Base-by-base conservation (phyloP, 2,113 vertebrate genomes). In the Butorides virescens region DNA sequence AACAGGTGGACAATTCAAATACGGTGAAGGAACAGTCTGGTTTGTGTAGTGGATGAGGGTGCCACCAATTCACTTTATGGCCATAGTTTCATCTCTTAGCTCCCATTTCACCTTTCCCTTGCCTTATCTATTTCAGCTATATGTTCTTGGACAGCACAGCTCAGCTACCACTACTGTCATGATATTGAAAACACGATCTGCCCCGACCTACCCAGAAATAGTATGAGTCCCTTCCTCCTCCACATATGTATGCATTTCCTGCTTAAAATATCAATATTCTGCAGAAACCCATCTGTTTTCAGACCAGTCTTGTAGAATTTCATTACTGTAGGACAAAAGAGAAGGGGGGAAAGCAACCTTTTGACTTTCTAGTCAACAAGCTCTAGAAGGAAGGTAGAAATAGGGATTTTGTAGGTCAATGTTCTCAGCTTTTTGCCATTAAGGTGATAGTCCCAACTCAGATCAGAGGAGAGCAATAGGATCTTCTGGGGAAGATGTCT, bases 231-330 rank as follows among this genome's bases (percentile, higher is more conserved):
- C 42, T 73, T 92, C 75, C 75, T 90, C 82, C 52, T 83, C 71
- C 55, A 53, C 53, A 56, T 83, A 65, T 44, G 27, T 30, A 76
- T 70, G 67, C 19, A 74, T 79, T 95, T 93, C 75, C 86, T 88
- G 42, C 59, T 90, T 91, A 88, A 97, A 93, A 92, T 92, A 55
- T 58, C 72, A 93, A 80, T 95, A 91, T 83, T 95, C 88, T 73
- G 20, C 25, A 83, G 58, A 88, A 94, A 77, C 10, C 25, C 23
- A 21, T 92, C 88, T 93, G 63, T 80, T 93, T 88, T 84, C 72
- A 86, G 53, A 79, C 13, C 12, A 88, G 17, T n/a, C 56, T 77
- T 74, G 13, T 66, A 88, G 39, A 26, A 88, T 83, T 92, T 77
- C 59, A 22, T 76, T 73, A 36, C 30, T 46, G 46, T 25, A 53